Evolutionary conservation across 1,140 invertebrate genomes (phyloP).

Genomic region (Drosophila azteca): DNA sequence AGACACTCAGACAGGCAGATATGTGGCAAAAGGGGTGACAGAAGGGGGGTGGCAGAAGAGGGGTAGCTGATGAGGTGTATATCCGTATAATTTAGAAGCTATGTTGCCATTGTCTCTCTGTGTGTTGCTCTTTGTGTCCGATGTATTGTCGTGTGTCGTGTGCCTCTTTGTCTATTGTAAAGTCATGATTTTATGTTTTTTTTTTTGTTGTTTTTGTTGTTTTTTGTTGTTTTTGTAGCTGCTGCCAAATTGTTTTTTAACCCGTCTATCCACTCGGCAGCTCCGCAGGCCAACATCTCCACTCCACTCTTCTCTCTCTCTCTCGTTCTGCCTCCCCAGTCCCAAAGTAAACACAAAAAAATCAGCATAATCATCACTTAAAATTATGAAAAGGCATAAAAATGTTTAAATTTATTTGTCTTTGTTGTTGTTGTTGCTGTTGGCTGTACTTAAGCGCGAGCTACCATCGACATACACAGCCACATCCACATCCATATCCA

Average conservation of each 20-base stretch:
- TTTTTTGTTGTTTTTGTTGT: slow-evolving; percentile 34
- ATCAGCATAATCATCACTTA: slow-evolving; percentile 77
- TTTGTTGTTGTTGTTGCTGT: slow-evolving; percentile 42
- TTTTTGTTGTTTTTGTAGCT: slow-evolving; percentile 29
- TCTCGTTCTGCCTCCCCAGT: background rate
- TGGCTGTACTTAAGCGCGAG: slow-evolving; percentile 68
- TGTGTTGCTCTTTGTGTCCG: slow-evolving; percentile 3
- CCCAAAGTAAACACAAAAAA: slow-evolving; percentile 50
- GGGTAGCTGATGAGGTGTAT: background rate
- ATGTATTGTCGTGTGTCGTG: slow-evolving; percentile 50
- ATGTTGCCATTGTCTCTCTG: slow-evolving; percentile 33
- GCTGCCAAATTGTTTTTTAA: slow-evolving; percentile 48
- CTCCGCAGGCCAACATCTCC: background rate
- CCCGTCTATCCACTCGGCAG: background rate
- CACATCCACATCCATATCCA: too few relatives aligned
- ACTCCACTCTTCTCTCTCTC: background rate
- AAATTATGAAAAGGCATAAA: slow-evolving; percentile 73
- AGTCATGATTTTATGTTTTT: slow-evolving; percentile 66
- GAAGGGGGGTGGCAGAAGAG: background rate
- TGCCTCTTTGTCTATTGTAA: slow-evolving; percentile 63
- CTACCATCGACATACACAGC: slow-evolving; percentile 26
- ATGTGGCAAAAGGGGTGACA: slow-evolving; percentile 9
- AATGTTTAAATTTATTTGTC: slow-evolving; percentile 42
- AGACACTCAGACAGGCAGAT: slow-evolving; percentile 19
- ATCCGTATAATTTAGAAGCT: slow-evolving; percentile 12